Evolutionary conservation across 1,140 invertebrate species (phyloP).

Genomic region (Himalopsyche phryganea): DNA sequence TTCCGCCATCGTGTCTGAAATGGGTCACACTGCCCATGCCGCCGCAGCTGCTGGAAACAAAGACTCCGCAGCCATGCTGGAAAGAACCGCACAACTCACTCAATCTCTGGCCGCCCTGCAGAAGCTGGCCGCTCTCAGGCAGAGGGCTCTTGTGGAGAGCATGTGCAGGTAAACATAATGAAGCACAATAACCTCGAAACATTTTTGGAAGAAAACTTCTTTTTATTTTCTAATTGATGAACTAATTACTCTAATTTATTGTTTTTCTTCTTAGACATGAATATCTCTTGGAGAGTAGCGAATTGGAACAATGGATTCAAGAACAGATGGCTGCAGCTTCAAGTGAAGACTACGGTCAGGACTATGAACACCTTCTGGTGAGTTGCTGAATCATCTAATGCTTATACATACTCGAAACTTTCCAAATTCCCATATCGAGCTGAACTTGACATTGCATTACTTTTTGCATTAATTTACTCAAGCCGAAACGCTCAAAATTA

Average conservation of each 20-base stretch:
- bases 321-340: constrained; percentile 88
- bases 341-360: constrained; percentile 94
- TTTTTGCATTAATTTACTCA: no score
- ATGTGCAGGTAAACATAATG: constrained; percentile 64
- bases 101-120: constrained; percentile 80
- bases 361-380: constrained; percentile 92
- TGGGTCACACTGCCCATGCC: constrained; percentile 78
- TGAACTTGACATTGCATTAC: no score
- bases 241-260: no score
- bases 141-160: constrained; percentile 84
- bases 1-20: constrained; percentile 85
- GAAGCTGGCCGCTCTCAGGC: constrained; percentile 72
- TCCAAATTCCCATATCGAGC: no score
- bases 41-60: constrained; percentile 72
- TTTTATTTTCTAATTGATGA: no score
- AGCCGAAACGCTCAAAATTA: no score
- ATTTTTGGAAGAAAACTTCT: no score
- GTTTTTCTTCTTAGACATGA: constrained; percentile 64
- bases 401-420: no score
- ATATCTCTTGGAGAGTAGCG: constrained; percentile 86
- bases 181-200: no score
- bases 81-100: constrained; percentile 71
- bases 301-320: constrained; percentile 91
- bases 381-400: no score
- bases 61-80: constrained; percentile 74